Evolutionary conservation across 2,888 invertebrate species (phyloP).

Genomic region (Aelia acuminata): DNA sequence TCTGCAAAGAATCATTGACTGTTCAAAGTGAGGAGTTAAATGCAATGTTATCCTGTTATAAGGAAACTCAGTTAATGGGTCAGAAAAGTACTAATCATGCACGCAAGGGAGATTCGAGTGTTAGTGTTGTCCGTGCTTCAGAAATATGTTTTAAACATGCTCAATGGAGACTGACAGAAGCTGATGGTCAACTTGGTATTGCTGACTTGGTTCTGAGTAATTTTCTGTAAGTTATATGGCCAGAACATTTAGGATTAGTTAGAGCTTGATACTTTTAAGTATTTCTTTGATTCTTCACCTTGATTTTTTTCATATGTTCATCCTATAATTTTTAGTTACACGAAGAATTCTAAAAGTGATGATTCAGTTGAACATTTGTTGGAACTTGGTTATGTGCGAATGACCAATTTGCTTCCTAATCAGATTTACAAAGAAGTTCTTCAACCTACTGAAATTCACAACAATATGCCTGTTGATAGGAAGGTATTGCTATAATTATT

Average conservation of each 20-base stretch:
- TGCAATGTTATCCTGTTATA: conserved; percentile 94
- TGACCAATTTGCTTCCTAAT: conserved; percentile 95
- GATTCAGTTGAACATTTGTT: conserved; percentile 97
- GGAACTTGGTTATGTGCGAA: conserved; percentile 94
- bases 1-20: conserved; percentile 90
- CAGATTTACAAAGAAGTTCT: conserved; percentile 93
- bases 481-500: conserved; percentile 72
- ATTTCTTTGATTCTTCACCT: background rate
- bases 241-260: background rate
- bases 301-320: background rate
- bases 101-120: conserved; percentile 78
- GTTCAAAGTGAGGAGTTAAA: conserved; percentile 93
- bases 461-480: conserved; percentile 91
- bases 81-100: conserved; percentile 73
- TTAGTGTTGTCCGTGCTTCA: conserved; percentile 83
- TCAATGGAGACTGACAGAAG: conserved; percentile 97
- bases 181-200: conserved; percentile 97
- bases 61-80: conserved; percentile 80
- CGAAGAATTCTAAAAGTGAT: conserved; percentile 95
- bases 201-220: conserved; percentile 96
- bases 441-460: conserved; percentile 83
- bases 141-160: conserved; percentile 99
- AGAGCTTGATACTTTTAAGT: background rate
- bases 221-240: conserved; percentile 80
- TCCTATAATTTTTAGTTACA: conserved; percentile 77